phyloP scores from a whole-genome alignment of 2,888 invertebrate species.

The Scrobipalpa costella region DNA sequence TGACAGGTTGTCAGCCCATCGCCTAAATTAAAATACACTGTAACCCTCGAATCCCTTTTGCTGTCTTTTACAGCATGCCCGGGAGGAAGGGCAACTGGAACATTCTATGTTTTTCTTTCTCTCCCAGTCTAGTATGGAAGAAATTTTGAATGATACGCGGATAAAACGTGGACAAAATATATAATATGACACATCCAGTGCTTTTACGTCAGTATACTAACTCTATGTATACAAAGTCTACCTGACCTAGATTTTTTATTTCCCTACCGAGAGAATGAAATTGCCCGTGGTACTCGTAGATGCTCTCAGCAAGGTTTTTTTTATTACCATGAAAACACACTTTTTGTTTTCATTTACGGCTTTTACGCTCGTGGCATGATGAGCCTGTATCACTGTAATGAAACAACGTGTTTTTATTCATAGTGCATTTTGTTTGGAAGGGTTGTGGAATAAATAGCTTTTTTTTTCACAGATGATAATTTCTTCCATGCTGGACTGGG shows the following conservation, averaged over 20 bases:
- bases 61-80: no score
- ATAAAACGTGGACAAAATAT: not conserved
- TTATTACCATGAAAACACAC: slow-evolving; percentile 45
- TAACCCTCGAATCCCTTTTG: no score
- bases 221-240: slow-evolving; percentile 45
- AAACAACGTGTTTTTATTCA: not conserved
- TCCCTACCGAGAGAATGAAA: slow-evolving; percentile 72
- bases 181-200: slow-evolving; percentile 43
- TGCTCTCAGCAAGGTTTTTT: slow-evolving; percentile 46
- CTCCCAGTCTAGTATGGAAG: no score
- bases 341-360: slow-evolving; percentile 56
- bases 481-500: no score
- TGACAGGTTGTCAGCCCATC: no score
- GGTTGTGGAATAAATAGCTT: not conserved
- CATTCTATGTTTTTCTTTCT: no score
- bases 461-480: not conserved
- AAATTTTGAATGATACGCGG: no score
- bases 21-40: no score
- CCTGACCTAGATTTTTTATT: slow-evolving; percentile 78
- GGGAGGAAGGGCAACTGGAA: no score
- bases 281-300: slow-evolving; percentile 62
- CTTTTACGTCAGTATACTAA: slow-evolving; percentile 48
- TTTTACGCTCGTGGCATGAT: slow-evolving; percentile 8
- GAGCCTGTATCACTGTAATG: slow-evolving; percentile 5
- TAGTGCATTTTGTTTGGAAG: not conserved